A percentile compares a stretch with the other conserved stretches of the same genome.
Conservation (phyloP, 2,113 vertebrate genomes). For the Amblyornis subalaris region DNA sequence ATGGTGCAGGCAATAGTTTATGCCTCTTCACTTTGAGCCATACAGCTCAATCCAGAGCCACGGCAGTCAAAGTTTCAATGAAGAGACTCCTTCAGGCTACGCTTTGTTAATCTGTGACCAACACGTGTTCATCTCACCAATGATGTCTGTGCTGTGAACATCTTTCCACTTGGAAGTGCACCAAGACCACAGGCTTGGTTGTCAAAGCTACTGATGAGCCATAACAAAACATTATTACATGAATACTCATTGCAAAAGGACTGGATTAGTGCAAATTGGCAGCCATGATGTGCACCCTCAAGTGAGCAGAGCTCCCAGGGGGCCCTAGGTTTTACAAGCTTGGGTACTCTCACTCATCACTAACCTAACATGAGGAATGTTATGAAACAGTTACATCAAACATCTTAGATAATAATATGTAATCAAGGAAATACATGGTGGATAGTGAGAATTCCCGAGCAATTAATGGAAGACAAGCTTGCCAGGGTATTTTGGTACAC, state of each 20-base stretch:
- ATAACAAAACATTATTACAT: background rate
- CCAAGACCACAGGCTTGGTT: background rate
- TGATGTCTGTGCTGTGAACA: background rate
- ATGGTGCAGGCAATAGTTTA: rapidly evolving
- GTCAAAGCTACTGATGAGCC: background rate
- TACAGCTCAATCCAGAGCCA: background rate
- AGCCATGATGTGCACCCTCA: background rate
- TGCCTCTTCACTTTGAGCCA: background rate
- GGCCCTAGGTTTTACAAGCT: background rate
- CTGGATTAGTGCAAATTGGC: background rate
- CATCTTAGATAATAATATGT: background rate
- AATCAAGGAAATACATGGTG: background rate
- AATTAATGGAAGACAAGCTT: background rate
- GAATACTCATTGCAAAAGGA: background rate
- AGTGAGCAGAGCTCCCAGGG: background rate
- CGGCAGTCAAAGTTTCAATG: rapidly evolving
- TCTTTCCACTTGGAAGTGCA: background rate
- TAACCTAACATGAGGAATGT: background rate
- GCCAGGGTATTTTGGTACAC: background rate
- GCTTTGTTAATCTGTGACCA: background rate
- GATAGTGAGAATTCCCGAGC: background rate
- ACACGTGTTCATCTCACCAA: background rate
- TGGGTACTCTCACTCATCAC: background rate
- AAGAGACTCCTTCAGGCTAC: background rate
- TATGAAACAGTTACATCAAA: background rate